A percentile compares a stretch with the other conserved stretches of the same genome.
These are phyloP conservation scores for Tyria jacobaeae DNA, from an alignment of 2,888 invertebrate genomes.

Conservation along the genomic window DNA sequence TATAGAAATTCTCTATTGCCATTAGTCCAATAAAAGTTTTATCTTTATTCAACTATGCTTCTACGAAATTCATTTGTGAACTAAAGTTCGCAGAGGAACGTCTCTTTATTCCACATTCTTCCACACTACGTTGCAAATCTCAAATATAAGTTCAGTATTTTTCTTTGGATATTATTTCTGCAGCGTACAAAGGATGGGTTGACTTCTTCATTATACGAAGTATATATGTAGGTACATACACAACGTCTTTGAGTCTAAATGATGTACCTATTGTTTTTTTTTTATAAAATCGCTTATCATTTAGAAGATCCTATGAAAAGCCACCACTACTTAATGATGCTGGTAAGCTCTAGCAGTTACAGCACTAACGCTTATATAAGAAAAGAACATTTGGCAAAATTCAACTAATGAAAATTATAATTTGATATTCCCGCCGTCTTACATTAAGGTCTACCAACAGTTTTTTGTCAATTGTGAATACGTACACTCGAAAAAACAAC, in stretches of 20 bases:
- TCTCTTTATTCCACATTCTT: not conserved
- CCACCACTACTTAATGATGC: not conserved
- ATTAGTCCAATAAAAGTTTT: slow-evolving; percentile 36
- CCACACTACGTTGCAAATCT: not conserved
- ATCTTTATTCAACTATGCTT: slow-evolving; percentile 29
- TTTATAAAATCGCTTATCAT: too few species aligned
- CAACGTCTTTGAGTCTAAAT: not conserved
- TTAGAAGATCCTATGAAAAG: too few species aligned
- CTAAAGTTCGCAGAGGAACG: slow-evolving; percentile 18
- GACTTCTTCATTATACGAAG: not conserved
- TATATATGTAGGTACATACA: not conserved
- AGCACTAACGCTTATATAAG: not conserved
- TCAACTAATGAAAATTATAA: too few species aligned
- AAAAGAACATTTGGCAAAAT: too few species aligned
- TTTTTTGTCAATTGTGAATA: too few species aligned
- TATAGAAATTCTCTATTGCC: slow-evolving; percentile 38
- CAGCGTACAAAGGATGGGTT: not conserved
- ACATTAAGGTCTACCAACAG: too few species aligned
- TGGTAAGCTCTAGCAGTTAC: not conserved
- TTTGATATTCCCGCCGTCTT: too few species aligned
- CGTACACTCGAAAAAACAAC: not conserved
- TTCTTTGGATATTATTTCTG: slow-evolving; percentile 6
- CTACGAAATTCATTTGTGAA: slow-evolving; percentile 23
- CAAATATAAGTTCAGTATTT: slow-evolving; percentile 1
- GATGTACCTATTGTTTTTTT: too few species aligned